Base-by-base conservation (phyloP, 2,113 vertebrate genomes). In the Brachirus orientalis region DNA sequence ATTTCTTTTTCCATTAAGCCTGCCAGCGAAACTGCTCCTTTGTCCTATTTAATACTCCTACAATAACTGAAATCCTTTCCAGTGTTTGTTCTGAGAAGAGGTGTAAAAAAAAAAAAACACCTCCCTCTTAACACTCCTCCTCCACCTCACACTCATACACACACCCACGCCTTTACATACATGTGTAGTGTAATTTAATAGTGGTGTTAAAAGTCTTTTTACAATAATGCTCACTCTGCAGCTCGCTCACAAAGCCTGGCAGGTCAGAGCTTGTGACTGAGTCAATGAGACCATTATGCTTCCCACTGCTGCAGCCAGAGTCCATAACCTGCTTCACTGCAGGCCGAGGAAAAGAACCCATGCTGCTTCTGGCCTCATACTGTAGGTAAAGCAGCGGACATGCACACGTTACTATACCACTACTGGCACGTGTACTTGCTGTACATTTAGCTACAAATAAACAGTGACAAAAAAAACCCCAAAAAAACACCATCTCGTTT, bases 251-350 rank as follows among this genome's bases (percentile, higher is more conserved):
- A 86, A 70, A 83, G 69, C 77, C n/a, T 84, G 83, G 75, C 71
- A 79, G 80, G 73, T 79, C 67, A 18, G 47, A 83, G 71, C 74
- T 70, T 78, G 78, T 69, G 79, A 74, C 77, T 70, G 75, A 85
- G 72, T 91, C 76, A 90, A 76, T 86, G 75, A 82, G 75, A 79
- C 69, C 76, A 86, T 90, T 90, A 90, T 86, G 76, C 77, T 82
- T 53, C 66, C 55, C 18, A 43, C 20, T 33, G 41, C 63, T 72
- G 77, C 54, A 86, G 85, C 80, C 81, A 82, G 80, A 68, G 35
- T 77, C 54, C 70, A 82, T 80, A 90, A 91, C 85, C 70, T 76
- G 65, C 69, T 68, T 64, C 43, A 64, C 44, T 71, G 52, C 48
- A 66, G 72, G 68, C 66, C 18, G 1, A 45, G 69, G 61, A 41